Evolutionary conservation across 2,888 invertebrate species (phyloP).

Genomic region (Sturmia bella): DNA sequence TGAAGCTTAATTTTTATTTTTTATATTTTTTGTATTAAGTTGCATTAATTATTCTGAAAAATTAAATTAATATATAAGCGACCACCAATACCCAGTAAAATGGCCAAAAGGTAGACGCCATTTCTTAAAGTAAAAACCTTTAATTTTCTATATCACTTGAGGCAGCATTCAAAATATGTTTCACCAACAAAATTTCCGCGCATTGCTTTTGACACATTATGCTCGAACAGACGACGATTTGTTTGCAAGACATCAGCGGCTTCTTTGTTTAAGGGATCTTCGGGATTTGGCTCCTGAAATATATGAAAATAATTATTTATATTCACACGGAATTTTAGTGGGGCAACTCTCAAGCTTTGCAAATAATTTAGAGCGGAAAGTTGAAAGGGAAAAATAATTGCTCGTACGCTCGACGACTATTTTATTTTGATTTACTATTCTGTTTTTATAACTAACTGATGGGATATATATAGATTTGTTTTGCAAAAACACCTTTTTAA

Average conservation of each 20-base stretch:
- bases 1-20: slow-evolving; percentile 50
- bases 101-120: slow-evolving; percentile 79
- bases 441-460: no score
- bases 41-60: slow-evolving; percentile 72
- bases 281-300: slow-evolving; percentile 97
- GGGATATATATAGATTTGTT: no score
- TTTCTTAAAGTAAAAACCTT: slow-evolving; percentile 81
- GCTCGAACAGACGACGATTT: slow-evolving; percentile 96
- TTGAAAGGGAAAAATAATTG: no score
- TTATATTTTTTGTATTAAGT: slow-evolving; percentile 52
- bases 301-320: slow-evolving; percentile 13
- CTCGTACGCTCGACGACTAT: no score
- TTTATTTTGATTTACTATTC: no score
- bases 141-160: slow-evolving; percentile 89
- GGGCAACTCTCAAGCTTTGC: no score
- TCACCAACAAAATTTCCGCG: slow-evolving; percentile 97
- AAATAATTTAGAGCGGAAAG: no score
- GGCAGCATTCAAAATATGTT: slow-evolving; percentile 96
- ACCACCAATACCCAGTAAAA: slow-evolving; percentile 77
- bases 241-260: slow-evolving; percentile 98
- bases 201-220: slow-evolving; percentile 98
- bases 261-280: slow-evolving; percentile 99
- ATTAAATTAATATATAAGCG: slow-evolving; percentile 81
- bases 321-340: no score
- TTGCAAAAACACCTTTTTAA: no score